These are phyloP conservation scores for Diplodus sargus DNA, from an alignment of 2,797 vertebrate genomes.

Conservation along the genomic window DNA sequence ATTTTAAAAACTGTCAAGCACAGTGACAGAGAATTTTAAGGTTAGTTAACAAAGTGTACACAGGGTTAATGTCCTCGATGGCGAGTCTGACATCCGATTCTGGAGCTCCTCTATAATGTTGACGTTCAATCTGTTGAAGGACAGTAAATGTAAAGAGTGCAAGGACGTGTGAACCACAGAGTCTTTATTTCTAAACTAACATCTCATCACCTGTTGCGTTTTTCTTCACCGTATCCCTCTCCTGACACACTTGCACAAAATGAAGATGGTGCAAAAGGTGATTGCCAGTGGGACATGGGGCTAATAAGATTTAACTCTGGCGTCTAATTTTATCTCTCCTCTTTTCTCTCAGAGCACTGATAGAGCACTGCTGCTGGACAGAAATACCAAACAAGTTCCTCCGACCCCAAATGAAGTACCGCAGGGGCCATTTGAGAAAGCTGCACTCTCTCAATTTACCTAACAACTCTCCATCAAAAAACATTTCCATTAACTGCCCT, in stretches of 20 bases:
- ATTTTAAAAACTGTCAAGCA: slow-evolving; percentile 1
- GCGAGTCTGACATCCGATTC: slow-evolving; percentile 24
- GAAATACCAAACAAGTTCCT: slow-evolving; percentile 71
- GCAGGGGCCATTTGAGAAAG: slow-evolving; percentile 56
- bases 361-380: slow-evolving; percentile 56
- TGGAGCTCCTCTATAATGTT: slow-evolving; percentile 29
- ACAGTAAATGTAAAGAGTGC: slow-evolving; percentile 29
- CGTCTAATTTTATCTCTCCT: slow-evolving; percentile 75
- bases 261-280: slow-evolving; percentile 49
- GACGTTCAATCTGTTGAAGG: slow-evolving; percentile 38
- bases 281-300: slow-evolving; percentile 65
- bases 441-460: slow-evolving; percentile 62
- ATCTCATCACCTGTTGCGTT: slow-evolving; percentile 51
- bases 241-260: neutral
- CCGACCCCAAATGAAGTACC: slow-evolving; percentile 40
- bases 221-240: neutral
- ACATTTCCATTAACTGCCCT: slow-evolving; percentile 65
- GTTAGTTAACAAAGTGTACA: slow-evolving; percentile 4
- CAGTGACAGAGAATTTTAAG: neutral
- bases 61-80: slow-evolving; percentile 14
- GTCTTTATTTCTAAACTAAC: slow-evolving; percentile 47
- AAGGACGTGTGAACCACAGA: slow-evolving; percentile 26
- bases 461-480: slow-evolving; percentile 50
- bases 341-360: slow-evolving; percentile 58
- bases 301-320: slow-evolving; percentile 77